phyloP scores from a whole-genome alignment of 2,113 vertebrate species.

The Sus scrofa region DNA sequence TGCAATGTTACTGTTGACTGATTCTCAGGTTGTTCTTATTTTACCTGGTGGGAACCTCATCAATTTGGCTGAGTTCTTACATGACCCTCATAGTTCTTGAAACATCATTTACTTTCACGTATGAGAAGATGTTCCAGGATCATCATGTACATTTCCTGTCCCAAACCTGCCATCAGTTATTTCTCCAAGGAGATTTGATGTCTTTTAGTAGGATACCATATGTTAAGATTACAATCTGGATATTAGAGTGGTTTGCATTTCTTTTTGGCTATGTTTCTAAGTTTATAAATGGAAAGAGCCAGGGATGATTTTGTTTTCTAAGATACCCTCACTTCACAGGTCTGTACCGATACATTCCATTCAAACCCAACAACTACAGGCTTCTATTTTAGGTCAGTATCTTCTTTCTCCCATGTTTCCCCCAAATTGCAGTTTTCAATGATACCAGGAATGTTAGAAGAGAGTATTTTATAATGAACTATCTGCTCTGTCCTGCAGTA shows the following conservation, averaged over 20 bases:
- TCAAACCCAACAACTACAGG: not conserved
- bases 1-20: not conserved
- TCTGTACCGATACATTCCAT: not conserved
- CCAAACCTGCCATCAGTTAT: not conserved
- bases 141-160: not conserved
- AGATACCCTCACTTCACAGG: not conserved
- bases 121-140: not conserved
- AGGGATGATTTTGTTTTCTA: not conserved
- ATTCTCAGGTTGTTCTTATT: not conserved
- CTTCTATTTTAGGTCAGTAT: not conserved
- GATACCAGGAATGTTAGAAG: not conserved
- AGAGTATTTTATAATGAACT: not conserved
- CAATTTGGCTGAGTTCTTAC: not conserved
- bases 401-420: not conserved
- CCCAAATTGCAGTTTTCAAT: not conserved
- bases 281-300: not conserved
- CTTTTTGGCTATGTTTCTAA: not conserved
- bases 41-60: not conserved
- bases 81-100: not conserved
- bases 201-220: not conserved
- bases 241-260: not conserved
- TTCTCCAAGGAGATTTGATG: not conserved
- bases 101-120: constrained; percentile 11
- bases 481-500: not conserved
- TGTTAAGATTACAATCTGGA: not conserved